Evolutionary conservation across 2,797 vertebrate genomes (phyloP).

Genomic region (Coracias cyanogaster): DNA sequence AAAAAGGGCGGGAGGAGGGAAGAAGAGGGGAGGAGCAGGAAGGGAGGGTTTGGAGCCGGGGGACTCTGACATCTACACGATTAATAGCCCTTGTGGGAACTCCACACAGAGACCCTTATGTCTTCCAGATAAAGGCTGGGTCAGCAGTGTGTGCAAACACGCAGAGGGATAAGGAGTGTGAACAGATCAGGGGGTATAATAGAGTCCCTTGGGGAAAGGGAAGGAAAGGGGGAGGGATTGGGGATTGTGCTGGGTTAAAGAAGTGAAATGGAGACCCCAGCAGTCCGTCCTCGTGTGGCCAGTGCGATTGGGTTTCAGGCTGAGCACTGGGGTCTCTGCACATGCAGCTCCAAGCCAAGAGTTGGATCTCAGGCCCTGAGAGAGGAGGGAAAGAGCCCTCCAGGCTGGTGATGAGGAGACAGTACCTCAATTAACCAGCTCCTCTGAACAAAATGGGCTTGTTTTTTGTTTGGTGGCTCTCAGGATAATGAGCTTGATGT

Average conservation of each 20-base stretch:
- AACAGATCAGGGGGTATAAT: conserved; percentile 68
- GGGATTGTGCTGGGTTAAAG: conserved; percentile 19
- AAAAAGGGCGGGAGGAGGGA: background rate
- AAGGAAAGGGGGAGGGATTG: background rate
- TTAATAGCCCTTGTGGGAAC: conserved; percentile 20
- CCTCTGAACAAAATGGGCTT: background rate
- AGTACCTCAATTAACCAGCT: background rate
- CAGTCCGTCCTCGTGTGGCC: conserved; percentile 22
- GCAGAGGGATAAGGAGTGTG: conserved; percentile 62
- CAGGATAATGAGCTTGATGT: background rate
- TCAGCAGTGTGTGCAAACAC: conserved; percentile 65
- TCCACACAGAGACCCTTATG: conserved; percentile 24
- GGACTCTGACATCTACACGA: conserved; percentile 27
- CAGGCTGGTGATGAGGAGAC: background rate
- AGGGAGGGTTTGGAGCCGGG: conserved; percentile 1
- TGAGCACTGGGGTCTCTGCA: background rate
- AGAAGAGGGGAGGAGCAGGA: conserved; percentile 13
- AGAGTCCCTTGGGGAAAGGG: conserved; percentile 37
- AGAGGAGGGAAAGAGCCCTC: background rate
- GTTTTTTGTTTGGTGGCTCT: background rate
- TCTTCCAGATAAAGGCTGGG: conserved; percentile 47
- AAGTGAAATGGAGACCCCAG: conserved; percentile 77
- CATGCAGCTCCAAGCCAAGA: background rate
- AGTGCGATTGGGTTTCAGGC: background rate
- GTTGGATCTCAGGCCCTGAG: accelerated